These are phyloP conservation scores for Globicephala melas DNA, from an alignment of 2,113 vertebrate species.

Conservation along the genomic window DNA sequence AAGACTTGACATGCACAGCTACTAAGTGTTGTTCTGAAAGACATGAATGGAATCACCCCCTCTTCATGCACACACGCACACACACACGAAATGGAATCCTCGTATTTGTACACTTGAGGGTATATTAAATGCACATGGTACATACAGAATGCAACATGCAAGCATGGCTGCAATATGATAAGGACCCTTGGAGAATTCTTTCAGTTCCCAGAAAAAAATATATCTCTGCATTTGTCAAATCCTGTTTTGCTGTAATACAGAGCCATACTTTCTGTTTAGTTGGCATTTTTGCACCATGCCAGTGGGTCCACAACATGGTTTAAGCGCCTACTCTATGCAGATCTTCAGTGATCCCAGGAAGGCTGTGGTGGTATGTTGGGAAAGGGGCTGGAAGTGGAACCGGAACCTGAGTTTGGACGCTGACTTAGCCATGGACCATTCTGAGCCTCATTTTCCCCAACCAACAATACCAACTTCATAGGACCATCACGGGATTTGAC, in stretches of 20 bases:
- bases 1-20: neutral
- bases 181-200: neutral
- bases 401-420: neutral
- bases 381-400: neutral
- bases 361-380: neutral
- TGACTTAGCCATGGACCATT: neutral
- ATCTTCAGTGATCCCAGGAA: neutral
- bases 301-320: neutral
- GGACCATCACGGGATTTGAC: neutral
- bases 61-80: too few relatives aligned
- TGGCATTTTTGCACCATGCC: neutral
- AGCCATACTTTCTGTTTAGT: neutral
- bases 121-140: neutral
- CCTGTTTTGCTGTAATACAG: neutral
- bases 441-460: neutral
- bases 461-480: neutral
- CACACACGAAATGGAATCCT: neutral
- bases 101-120: fast-evolving
- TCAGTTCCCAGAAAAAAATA: neutral
- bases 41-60: neutral
- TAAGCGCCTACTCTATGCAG: neutral
- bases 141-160: neutral
- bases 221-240: neutral
- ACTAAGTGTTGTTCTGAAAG: neutral
- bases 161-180: neutral